Conservation (phyloP, 2,888 invertebrate genomes). For the Hydraecia micacea region DNA sequence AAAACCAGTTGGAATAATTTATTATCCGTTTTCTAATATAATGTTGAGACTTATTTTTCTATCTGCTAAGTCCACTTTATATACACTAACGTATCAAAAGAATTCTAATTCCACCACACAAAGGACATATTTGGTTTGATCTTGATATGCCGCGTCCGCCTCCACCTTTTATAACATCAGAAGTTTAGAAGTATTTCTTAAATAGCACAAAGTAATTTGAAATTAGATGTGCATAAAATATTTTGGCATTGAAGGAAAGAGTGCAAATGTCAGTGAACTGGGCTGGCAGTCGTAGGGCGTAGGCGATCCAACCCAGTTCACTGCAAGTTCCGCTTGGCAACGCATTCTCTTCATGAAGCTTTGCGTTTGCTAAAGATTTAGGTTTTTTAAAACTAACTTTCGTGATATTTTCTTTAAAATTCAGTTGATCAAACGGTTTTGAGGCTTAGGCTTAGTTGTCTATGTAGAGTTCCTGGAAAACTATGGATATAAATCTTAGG, state of each 20-base stretch:
- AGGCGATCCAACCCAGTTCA: slow-evolving; percentile 51
- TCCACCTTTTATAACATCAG: slow-evolving; percentile 31
- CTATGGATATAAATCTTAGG: neutral
- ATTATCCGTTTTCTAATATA: neutral
- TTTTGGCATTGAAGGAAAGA: slow-evolving; percentile 41
- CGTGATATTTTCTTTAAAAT: slow-evolving; percentile 21
- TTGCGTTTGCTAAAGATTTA: neutral
- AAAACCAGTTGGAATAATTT: neutral
- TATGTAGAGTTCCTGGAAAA: slow-evolving; percentile 6
- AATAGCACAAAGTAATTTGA: slow-evolving; percentile 26
- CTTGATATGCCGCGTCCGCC: slow-evolving; percentile 33
- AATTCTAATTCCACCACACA: slow-evolving; percentile 25
- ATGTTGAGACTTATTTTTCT: neutral
- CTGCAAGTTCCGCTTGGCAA: slow-evolving; percentile 55
- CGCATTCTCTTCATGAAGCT: slow-evolving; percentile 9
- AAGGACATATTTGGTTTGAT: slow-evolving; percentile 29
- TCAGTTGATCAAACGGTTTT: neutral
- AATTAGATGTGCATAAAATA: slow-evolving; percentile 45
- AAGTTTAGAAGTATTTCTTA: slow-evolving; percentile 12
- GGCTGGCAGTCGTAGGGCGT: slow-evolving; percentile 41
- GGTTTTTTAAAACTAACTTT: neutral
- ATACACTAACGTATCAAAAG: slow-evolving; percentile 19
- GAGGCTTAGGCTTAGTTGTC: slow-evolving; percentile 7
- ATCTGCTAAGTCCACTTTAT: neutral
- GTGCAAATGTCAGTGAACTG: slow-evolving; percentile 61